phyloP scores from a whole-genome alignment of 1,140 invertebrate genomes.

The Heliconius hermathena region DNA sequence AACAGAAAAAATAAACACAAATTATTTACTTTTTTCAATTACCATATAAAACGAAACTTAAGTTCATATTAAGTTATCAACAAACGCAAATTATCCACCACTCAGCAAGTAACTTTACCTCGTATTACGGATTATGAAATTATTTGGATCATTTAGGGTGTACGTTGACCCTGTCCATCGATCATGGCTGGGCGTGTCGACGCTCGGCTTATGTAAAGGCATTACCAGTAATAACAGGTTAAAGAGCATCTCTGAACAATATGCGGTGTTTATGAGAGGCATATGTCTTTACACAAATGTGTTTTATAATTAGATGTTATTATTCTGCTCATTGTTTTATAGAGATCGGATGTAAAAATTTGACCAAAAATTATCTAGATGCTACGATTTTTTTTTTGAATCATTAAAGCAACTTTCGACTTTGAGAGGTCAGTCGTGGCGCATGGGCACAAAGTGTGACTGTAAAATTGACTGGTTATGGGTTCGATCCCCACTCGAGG shows the following conservation, averaged over 20 bases:
- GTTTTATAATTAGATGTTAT: conserved; percentile 22
- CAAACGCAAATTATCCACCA: not conserved
- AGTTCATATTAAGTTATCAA: not conserved
- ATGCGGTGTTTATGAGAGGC: conserved; percentile 47
- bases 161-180: conserved; percentile 58
- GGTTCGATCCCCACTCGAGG: too few species aligned
- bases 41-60: not conserved
- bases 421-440: too few species aligned
- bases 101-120: conserved; percentile 7
- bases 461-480: too few species aligned
- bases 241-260: conserved; percentile 53
- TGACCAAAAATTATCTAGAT: too few species aligned
- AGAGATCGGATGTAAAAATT: too few species aligned
- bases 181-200: conserved; percentile 57
- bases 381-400: too few species aligned
- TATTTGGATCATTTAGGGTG: conserved; percentile 45
- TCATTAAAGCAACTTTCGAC: too few species aligned
- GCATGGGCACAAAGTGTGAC: too few species aligned
- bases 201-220: conserved; percentile 54
- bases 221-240: conserved; percentile 67
- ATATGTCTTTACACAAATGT: conserved; percentile 36
- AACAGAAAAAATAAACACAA: not conserved
- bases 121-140: conserved; percentile 41
- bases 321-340: not conserved
- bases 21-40: not conserved